These are phyloP conservation scores for Seriola rivoliana DNA, from an alignment of 2,113 vertebrate genomes.

Conservation along the genomic window DNA sequence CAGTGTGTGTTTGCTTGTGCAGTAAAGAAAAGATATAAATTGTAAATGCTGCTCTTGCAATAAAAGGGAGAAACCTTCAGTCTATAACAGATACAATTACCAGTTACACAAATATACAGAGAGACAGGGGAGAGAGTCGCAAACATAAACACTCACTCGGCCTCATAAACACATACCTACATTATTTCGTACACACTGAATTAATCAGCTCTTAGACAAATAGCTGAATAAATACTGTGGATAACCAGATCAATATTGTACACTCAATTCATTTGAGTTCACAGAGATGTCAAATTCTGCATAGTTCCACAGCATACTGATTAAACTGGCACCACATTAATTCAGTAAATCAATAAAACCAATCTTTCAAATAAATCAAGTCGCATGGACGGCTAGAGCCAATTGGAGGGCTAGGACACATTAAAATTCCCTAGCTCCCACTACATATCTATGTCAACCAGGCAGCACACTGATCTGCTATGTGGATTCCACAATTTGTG, in stretches of 20 bases:
- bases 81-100: conserved; percentile 65
- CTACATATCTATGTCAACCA: conserved; percentile 78
- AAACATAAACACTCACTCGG: conserved; percentile 60
- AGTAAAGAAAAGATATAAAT: conserved; percentile 21
- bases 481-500: conserved; percentile 79
- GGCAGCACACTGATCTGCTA: conserved; percentile 70
- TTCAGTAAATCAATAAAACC: conserved; percentile 85
- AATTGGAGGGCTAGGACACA: conserved; percentile 74
- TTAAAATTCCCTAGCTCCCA: conserved; percentile 72
- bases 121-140: conserved; percentile 27
- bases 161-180: conserved; percentile 63
- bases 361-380: conserved; percentile 86
- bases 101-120: conserved; percentile 44
- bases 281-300: conserved; percentile 83
- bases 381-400: conserved; percentile 74
- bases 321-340: conserved; percentile 84
- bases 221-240: conserved; percentile 84
- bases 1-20: conserved; percentile 1
- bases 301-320: conserved; percentile 80
- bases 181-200: conserved; percentile 73
- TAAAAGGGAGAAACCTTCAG: conserved; percentile 44
- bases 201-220: conserved; percentile 84
- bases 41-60: conserved; percentile 42
- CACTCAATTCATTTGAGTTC: conserved; percentile 83
- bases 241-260: conserved; percentile 83